Evolutionary conservation across 2,113 vertebrate species (phyloP).

Genomic region (Lagopus leucura): DNA sequence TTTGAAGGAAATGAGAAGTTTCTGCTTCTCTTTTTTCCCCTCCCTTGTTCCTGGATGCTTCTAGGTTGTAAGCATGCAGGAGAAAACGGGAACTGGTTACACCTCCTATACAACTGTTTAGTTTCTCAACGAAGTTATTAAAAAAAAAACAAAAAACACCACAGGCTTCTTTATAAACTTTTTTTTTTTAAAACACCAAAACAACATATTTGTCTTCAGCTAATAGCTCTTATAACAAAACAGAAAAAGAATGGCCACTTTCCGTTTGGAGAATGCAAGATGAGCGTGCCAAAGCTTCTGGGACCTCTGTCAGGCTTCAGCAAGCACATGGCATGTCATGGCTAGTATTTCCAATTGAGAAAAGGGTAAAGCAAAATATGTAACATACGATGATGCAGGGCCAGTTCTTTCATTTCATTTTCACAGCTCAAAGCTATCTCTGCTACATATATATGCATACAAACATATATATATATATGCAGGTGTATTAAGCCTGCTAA

Average conservation of each 20-base stretch:
- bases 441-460: background rate
- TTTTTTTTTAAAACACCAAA: background rate
- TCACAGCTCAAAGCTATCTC: background rate
- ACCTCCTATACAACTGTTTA: rapidly evolving
- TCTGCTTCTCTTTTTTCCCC: background rate
- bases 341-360: background rate
- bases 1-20: background rate
- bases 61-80: background rate
- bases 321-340: background rate
- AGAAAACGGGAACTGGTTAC: background rate
- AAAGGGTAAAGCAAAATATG: background rate
- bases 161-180: background rate
- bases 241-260: background rate
- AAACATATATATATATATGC: background rate
- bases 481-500: background rate
- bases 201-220: no score
- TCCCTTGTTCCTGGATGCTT: background rate
- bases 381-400: rapidly evolving
- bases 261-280: background rate
- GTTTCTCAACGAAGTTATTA: background rate
- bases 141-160: background rate
- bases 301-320: background rate
- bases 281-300: background rate
- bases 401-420: background rate
- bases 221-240: background rate